phyloP scores from a whole-genome alignment of 1,140 invertebrate species.

The Grapholita molesta region DNA sequence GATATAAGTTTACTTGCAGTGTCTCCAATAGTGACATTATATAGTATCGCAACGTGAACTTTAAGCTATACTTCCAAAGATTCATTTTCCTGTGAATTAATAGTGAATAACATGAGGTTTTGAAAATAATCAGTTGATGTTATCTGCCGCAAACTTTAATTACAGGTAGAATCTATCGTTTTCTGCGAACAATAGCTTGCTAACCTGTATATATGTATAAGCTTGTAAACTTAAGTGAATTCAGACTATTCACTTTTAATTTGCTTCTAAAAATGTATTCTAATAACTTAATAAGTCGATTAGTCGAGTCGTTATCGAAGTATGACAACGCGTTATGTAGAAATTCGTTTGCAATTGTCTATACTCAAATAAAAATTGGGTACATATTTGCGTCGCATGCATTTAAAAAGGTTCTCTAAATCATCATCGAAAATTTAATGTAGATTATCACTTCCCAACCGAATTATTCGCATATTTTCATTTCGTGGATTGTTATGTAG shows the following conservation, averaged over 20 bases:
- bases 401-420: too few species aligned
- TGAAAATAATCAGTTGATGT: background rate
- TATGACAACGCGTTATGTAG: background rate
- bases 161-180: constrained; percentile 56
- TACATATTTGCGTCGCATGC: too few species aligned
- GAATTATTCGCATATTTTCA: too few species aligned
- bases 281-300: too few species aligned
- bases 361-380: too few species aligned
- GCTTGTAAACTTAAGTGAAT: background rate
- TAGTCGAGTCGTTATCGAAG: background rate
- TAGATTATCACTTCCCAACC: too few species aligned
- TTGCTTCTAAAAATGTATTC: background rate
- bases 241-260: background rate
- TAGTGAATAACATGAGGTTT: background rate
- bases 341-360: background rate
- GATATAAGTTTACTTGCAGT: constrained; percentile 28
- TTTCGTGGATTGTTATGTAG: too few species aligned
- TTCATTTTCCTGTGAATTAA: background rate
- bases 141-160: constrained; percentile 61
- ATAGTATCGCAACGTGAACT: background rate
- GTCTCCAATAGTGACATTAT: background rate
- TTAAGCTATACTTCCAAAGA: background rate
- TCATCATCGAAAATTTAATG: too few species aligned
- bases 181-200: constrained; percentile 39
- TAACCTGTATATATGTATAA: background rate